phyloP scores from a whole-genome alignment of 2,797 vertebrate genomes.

The Eulemur albifrons region DNA sequence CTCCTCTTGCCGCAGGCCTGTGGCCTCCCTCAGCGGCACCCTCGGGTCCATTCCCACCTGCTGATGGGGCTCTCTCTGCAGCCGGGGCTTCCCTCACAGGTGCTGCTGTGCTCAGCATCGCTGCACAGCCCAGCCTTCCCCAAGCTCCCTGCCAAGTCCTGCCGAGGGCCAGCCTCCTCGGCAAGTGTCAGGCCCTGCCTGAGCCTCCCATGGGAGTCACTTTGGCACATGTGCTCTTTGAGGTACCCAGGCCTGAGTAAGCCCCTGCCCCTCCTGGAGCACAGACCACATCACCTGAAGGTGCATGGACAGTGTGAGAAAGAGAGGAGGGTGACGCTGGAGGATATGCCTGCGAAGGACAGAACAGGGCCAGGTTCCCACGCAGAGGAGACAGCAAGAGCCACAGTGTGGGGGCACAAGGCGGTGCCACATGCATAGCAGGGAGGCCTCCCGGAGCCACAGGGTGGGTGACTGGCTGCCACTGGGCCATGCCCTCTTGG shows the following conservation, averaged over 20 bases:
- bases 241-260: neutral
- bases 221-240: neutral
- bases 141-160: neutral
- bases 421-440: neutral
- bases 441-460: neutral
- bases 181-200: neutral
- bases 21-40: neutral
- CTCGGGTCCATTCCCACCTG: neutral
- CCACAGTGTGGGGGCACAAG: neutral
- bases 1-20: neutral
- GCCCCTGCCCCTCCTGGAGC: neutral
- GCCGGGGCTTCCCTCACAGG: neutral
- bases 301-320: neutral
- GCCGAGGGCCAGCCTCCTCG: neutral
- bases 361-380: neutral
- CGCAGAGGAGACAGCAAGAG: neutral
- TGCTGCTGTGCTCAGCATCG: neutral
- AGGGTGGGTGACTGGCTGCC: neutral
- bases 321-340: neutral
- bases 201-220: neutral
- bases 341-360: neutral
- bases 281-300: neutral
- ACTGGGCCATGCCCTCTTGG: neutral
- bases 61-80: neutral
- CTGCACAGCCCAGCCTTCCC: neutral